phyloP scores from a whole-genome alignment of 2,797 vertebrate genomes.

The Phrynocephalus forsythii region DNA sequence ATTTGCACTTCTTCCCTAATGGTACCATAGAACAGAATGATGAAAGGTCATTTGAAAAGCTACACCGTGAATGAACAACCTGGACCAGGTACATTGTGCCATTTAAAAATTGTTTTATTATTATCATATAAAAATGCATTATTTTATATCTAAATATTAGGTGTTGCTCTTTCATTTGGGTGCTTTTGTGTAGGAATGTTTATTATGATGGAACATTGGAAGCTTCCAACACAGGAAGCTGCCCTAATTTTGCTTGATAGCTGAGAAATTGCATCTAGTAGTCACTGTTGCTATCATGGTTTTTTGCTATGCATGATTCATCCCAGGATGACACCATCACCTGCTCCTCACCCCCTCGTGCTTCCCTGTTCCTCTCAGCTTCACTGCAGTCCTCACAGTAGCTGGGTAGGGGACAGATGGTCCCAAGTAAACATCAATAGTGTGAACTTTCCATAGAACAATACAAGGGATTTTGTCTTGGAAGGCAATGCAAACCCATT shows the following conservation, averaged over 20 bases:
- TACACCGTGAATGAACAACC: not conserved
- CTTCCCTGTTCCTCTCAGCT: not conserved
- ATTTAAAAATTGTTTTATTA: not conserved
- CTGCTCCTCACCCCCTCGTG: too few relatives aligned
- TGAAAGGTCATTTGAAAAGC: conserved; percentile 39
- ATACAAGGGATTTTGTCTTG: too few relatives aligned
- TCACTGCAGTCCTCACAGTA: not conserved
- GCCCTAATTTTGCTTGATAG: not conserved
- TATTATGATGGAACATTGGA: not conserved
- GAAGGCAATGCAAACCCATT: too few relatives aligned
- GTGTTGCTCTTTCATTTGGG: too few relatives aligned
- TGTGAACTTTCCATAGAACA: not conserved
- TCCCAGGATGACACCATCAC: not conserved
- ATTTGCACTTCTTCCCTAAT: conserved; percentile 6
- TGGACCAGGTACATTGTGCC: conserved; percentile 34
- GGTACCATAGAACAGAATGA: not conserved
- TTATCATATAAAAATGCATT: not conserved
- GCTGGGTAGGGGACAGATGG: not conserved
- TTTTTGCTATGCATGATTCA: too few relatives aligned
- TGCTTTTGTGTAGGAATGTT: too few relatives aligned
- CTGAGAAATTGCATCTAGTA: not conserved
- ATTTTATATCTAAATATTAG: not conserved
- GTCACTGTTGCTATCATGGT: not conserved
- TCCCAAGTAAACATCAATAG: not conserved
- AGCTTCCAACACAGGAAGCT: not conserved